phyloP scores from a whole-genome alignment of 2,113 vertebrate genomes.

The Rhinopomastus cyanomelas region DNA sequence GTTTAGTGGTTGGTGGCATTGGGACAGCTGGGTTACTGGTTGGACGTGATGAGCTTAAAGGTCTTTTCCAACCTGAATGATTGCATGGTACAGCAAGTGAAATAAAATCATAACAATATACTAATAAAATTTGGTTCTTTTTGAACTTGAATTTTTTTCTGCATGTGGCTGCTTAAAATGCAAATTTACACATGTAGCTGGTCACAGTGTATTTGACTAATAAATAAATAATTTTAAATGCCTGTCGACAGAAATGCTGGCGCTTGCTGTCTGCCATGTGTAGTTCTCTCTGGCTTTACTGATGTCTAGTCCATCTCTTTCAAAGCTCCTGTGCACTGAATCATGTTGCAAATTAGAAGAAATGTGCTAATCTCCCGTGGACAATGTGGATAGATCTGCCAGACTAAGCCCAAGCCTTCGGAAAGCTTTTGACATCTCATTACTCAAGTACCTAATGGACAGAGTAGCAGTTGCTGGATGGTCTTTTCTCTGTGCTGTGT shows the following conservation, averaged over 20 bases:
- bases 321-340: constrained; percentile 1
- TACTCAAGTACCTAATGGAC: constrained; percentile 6
- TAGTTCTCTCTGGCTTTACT: neutral
- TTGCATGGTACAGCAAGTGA: neutral
- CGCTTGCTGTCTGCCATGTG: constrained; percentile 2
- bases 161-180: neutral
- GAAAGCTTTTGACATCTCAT: constrained; percentile 41
- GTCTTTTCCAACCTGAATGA: too few species aligned
- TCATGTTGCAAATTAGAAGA: constrained; percentile 18
- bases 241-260: neutral
- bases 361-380: neutral
- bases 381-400: neutral
- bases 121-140: neutral
- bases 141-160: neutral
- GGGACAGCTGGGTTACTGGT: too few species aligned
- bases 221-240: neutral
- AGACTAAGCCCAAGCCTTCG: neutral
- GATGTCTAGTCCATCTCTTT: neutral
- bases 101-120: neutral
- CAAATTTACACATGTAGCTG: neutral
- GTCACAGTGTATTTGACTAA: neutral
- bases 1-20: too few species aligned
- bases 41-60: too few species aligned
- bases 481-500: neutral
- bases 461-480: neutral